A percentile compares a stretch with the other conserved stretches of the same genome.
These are phyloP conservation scores for Cecidostiba fungosa DNA, from an alignment of 2,888 invertebrate genomes.

Conservation along the genomic window DNA sequence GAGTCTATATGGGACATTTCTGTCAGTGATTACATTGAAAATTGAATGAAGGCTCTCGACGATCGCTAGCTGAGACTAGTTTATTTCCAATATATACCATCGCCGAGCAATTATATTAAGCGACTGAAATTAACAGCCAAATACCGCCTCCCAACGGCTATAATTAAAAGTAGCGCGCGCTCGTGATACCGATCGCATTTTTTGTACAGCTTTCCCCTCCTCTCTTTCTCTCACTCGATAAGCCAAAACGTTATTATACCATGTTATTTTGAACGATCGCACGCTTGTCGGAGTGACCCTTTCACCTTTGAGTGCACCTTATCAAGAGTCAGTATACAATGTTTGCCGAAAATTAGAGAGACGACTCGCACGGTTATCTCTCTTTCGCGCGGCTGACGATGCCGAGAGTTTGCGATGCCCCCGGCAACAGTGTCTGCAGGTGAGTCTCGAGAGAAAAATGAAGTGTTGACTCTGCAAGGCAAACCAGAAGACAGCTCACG, in stretches of 20 bases:
- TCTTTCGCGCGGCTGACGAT: too few relatives aligned
- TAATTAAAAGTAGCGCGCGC: too few relatives aligned
- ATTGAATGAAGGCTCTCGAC: too few relatives aligned
- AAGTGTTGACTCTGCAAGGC: neutral
- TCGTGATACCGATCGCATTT: neutral
- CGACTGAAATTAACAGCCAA: too few relatives aligned
- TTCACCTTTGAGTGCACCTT: neutral
- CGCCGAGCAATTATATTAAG: too few relatives aligned
- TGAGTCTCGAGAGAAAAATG: neutral
- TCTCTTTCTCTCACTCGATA: neutral
- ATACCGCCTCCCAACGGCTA: too few relatives aligned
- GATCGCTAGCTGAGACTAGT: too few relatives aligned
- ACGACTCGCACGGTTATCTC: neutral
- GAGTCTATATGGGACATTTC: too few relatives aligned
- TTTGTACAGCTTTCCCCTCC: neutral
- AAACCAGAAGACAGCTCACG: neutral
- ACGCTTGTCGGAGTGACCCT: neutral
- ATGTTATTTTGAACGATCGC: neutral
- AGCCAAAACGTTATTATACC: neutral
- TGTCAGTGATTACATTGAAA: too few relatives aligned
- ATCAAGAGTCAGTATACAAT: neutral
- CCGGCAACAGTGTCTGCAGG: neutral
- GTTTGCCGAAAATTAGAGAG: conserved; percentile 7
- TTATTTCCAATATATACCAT: too few relatives aligned
- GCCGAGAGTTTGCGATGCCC: too few relatives aligned